Percentiles rank a stretch among this genome's conserved stretches.
These are phyloP conservation scores for Loriculus beryllinus DNA, from an alignment of 2,797 vertebrate species.

Conservation along the genomic window DNA sequence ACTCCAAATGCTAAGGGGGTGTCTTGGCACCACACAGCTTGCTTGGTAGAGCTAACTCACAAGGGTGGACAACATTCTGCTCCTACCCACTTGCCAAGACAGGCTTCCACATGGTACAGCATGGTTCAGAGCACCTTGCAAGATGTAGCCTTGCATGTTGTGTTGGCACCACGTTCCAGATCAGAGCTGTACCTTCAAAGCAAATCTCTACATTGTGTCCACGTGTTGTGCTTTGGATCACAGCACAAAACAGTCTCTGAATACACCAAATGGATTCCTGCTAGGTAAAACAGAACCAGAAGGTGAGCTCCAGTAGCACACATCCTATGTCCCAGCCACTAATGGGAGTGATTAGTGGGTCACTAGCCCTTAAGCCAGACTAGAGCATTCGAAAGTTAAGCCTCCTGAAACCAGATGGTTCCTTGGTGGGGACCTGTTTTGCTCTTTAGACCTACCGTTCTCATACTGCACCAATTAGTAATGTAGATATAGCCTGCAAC, in stretches of 20 bases:
- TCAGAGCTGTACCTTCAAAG: background rate
- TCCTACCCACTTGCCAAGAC: rapidly evolving
- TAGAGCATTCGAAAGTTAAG: background rate
- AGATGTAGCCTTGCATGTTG: background rate
- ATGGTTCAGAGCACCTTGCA: no score
- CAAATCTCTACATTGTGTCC: background rate
- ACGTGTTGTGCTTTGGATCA: background rate
- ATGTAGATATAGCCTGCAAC: rapidly evolving
- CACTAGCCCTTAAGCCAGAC: background rate
- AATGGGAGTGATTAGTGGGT: background rate
- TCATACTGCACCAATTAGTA: rapidly evolving
- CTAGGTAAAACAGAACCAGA: background rate
- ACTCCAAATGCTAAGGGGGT: background rate
- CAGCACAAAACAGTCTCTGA: background rate
- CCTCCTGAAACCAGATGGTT: background rate
- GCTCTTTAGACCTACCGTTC: background rate
- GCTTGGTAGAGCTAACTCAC: background rate
- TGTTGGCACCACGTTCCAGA: rapidly evolving
- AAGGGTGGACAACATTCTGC: rapidly evolving
- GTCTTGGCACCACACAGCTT: background rate
- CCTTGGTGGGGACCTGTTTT: background rate
- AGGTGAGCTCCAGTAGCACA: background rate
- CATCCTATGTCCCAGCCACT: background rate
- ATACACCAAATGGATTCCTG: background rate
- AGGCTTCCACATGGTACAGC: background rate